Evolutionary conservation across 2,113 vertebrate species (phyloP).

Genomic region (Leuciscus idus): DNA sequence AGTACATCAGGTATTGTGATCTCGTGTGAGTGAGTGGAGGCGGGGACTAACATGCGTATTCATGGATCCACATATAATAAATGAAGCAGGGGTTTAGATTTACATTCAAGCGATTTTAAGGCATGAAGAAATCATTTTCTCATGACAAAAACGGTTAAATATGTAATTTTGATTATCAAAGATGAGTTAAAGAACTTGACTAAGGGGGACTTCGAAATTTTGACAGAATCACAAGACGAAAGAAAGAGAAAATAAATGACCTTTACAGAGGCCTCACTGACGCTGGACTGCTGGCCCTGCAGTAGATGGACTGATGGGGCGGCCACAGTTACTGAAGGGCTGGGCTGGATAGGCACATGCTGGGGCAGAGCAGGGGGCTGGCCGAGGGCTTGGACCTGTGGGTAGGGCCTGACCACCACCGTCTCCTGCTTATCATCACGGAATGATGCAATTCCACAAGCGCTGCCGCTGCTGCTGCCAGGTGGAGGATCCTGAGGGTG

Average conservation of each 20-base stretch:
- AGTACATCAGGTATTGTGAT: no score
- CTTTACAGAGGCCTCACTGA: conserved; percentile 94
- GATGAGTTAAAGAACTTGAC: no score
- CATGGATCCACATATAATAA: no score
- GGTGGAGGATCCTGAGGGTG: conserved; percentile 82
- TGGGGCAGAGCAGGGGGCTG: conserved; percentile 79
- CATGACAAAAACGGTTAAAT: no score
- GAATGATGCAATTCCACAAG: conserved; percentile 68
- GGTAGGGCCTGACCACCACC: conserved; percentile 93
- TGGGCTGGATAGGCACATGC: conserved; percentile 85
- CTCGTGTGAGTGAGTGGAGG: no score
- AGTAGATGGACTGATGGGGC: conserved; percentile 86
- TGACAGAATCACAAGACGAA: background rate
- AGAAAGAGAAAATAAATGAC: conserved; percentile 66
- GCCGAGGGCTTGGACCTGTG: conserved; percentile 81
- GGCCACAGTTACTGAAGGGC: conserved; percentile 84
- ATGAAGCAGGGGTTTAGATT: no score
- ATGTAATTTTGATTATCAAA: no score
- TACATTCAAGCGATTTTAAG: no score
- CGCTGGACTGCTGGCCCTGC: conserved; percentile 85
- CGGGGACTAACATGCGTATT: no score
- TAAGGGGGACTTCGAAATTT: background rate
- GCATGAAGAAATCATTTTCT: no score
- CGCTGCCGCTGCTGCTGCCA: conserved; percentile 52
- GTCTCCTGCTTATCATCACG: conserved; percentile 97